Evolutionary conservation across 2,888 invertebrate genomes (phyloP).

Genomic region (Erebia aethiops): DNA sequence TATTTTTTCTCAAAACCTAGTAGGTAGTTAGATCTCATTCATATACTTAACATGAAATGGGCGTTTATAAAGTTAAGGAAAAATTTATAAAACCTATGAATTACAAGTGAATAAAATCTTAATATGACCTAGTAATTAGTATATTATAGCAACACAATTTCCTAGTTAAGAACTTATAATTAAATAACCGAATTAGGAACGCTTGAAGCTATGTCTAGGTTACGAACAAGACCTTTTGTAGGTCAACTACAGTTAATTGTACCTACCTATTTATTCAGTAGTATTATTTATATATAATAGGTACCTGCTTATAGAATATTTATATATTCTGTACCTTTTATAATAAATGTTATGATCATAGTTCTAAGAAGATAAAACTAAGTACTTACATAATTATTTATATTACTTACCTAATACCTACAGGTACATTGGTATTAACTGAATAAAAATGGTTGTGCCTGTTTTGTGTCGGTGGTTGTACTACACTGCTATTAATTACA

Average conservation of each 20-base stretch:
- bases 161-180: constrained; percentile 8
- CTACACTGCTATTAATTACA: too few species aligned
- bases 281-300: background rate
- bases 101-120: constrained; percentile 5
- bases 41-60: background rate
- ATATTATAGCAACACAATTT: background rate
- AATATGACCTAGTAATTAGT: constrained; percentile 8
- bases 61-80: background rate
- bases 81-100: background rate
- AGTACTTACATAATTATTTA: too few species aligned
- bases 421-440: too few species aligned
- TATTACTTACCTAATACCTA: too few species aligned
- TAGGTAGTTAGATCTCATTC: background rate
- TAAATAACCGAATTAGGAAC: constrained; percentile 21
- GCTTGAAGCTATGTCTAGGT: constrained; percentile 27
- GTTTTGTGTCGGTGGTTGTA: too few species aligned
- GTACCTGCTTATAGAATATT: background rate
- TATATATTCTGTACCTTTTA: too few species aligned
- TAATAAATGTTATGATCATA: too few species aligned
- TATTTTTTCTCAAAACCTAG: background rate
- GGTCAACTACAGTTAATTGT: constrained; percentile 12
- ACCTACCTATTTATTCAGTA: background rate
- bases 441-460: too few species aligned
- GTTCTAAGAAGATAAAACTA: too few species aligned
- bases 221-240: constrained; percentile 16